Evolutionary conservation across 2,888 invertebrate genomes (phyloP).

Genomic region (Silvanus unidentatus): DNA sequence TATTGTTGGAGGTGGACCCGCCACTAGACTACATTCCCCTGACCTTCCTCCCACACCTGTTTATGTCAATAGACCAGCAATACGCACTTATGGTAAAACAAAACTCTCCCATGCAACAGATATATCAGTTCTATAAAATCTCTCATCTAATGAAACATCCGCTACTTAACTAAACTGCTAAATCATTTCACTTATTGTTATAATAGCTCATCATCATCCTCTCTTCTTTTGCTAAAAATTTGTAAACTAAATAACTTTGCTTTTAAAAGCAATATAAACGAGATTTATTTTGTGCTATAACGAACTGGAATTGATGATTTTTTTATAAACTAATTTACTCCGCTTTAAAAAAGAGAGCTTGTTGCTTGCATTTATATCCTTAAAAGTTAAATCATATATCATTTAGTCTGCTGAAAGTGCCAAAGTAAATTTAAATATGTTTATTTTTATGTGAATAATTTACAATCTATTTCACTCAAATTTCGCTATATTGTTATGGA

Average conservation of each 20-base stretch:
- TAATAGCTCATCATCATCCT: background rate
- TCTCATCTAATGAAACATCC: background rate
- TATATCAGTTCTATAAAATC: background rate
- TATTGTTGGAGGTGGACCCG: constrained; percentile 50
- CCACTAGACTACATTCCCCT: constrained; percentile 52
- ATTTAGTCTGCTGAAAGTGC: no score
- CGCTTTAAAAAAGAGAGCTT: no score
- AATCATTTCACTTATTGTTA: background rate
- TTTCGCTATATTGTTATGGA: background rate
- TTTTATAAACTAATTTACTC: no score
- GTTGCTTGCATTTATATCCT: no score
- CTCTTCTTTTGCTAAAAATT: background rate
- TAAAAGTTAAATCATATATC: no score
- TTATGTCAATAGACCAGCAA: constrained; percentile 47
- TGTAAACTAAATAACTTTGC: no score
- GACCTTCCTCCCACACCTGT: constrained; percentile 46
- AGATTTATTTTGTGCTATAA: no score
- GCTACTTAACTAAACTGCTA: background rate
- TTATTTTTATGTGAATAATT: background rate
- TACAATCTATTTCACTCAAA: no score
- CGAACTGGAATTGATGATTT: no score
- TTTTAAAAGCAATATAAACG: no score
- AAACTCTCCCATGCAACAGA: background rate
- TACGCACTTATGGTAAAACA: constrained; percentile 46
- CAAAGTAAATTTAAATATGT: background rate